Evolutionary conservation across 2,888 invertebrate species (phyloP), one percentile per base, ranked within the genome.

Genomic region (Axea sp.): DNA sequence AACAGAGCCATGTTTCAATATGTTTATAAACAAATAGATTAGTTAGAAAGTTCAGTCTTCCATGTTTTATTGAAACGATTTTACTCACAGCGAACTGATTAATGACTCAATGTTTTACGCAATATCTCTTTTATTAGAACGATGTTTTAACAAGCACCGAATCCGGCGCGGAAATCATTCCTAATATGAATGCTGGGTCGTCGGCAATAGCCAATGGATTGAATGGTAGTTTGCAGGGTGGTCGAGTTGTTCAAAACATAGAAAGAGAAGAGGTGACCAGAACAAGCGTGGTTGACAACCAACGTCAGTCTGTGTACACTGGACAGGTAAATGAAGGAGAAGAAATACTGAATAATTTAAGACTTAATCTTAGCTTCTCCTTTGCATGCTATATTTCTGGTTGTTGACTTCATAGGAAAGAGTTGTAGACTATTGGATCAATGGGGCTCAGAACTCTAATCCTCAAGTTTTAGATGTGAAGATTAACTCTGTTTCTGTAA

Each of bases 371-470:
- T 39, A 14, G 49, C 55, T 51, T 68, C 33, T 73, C 43, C 24
- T 47, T 59, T 74, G 59, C 53, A 51, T 76, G 73, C 71, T 76
- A 76, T 72, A 67, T 75, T 75, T 73, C 53, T 76, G 51, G 49
- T 73, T 73, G 35, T 73, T 73, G 31, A 68, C 55, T 77, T 84
- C 85, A 75, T 81, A 87, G 87, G 86, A 87, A 69, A 86, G 85
- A 78, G 83, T 85, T 77, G 82, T 86, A 76, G 84, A 86, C 77
- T 87, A 86, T 76, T 86, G 86, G 86, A 82, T 78, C 68, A 80
- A 82, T 49, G 80, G 77, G 12, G 76, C 80, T 33, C 75, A 79
- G 14, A 82, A 80, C 45, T 68, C 78, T 53, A 81, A 80, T 76
- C 84, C 85, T n/a, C 77, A 81, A 62, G 83, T 84, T 55, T 77